Percentiles rank a stretch among this genome's conserved stretches.
Evolutionary conservation across 2,797 vertebrate genomes (phyloP).

Genomic region (Liasis olivaceus): DNA sequence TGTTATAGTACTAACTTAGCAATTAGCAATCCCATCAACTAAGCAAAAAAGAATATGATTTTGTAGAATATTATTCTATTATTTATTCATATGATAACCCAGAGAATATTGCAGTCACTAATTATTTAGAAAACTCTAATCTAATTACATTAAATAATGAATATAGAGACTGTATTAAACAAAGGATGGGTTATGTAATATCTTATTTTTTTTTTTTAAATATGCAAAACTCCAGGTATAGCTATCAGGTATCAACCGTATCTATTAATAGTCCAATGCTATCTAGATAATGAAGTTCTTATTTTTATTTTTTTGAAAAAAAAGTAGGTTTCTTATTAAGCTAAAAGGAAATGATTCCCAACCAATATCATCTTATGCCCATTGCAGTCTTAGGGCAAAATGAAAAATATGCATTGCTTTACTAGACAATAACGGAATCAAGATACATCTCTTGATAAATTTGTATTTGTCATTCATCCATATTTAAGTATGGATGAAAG

Average conservation of each 20-base stretch:
- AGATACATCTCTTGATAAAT: background rate
- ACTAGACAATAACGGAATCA: background rate
- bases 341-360: background rate
- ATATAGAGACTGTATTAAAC: background rate
- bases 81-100: background rate
- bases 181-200: background rate
- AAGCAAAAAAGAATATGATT: background rate
- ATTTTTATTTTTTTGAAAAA: background rate
- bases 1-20: background rate
- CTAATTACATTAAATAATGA: background rate
- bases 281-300: background rate
- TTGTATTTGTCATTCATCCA: background rate
- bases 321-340: background rate
- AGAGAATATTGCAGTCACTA: background rate
- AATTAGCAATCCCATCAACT: background rate
- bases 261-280: background rate
- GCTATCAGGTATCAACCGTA: background rate
- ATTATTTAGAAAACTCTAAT: background rate
- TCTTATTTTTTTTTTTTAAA: background rate
- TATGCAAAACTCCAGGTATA: background rate
- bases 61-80: background rate
- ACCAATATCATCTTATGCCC: background rate
- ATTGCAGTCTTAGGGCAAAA: background rate
- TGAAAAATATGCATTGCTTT: background rate
- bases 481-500: background rate